Conservation (phyloP, 92 coral and sea anemone genomes). For the Hydrozoanthus gracilis region DNA sequence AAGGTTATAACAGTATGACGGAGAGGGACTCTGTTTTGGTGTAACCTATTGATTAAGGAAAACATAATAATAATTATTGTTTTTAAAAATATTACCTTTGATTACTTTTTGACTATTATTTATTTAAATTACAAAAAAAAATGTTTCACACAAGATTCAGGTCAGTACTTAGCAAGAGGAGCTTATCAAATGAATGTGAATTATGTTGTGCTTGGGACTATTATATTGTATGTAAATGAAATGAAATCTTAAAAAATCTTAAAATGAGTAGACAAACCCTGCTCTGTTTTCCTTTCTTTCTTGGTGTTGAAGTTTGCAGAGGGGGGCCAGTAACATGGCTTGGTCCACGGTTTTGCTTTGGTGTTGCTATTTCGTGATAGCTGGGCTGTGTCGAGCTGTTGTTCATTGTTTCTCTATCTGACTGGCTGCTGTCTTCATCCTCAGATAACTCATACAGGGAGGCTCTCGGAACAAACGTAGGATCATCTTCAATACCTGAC, state of each 20-base stretch:
- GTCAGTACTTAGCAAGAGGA: no score
- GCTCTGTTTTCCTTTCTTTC: slow-evolving; percentile 28
- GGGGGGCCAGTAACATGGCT: slow-evolving; percentile 1
- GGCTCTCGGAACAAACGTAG: slow-evolving; percentile 16
- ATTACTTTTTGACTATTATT: neutral
- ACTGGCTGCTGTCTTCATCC: slow-evolving; percentile 17
- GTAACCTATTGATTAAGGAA: slow-evolving; percentile 37
- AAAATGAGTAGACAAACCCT: slow-evolving; percentile 41
- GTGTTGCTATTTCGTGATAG: neutral
- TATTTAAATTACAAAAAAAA: no score
- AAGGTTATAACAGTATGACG: slow-evolving; percentile 78
- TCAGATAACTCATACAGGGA: slow-evolving; percentile 16
- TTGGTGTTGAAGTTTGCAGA: slow-evolving; percentile 43
- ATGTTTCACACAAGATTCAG: no score
- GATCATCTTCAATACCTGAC: slow-evolving; percentile 23
- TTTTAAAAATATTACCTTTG: neutral
- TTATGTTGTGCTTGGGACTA: no score
- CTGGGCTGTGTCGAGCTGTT: slow-evolving; percentile 12
- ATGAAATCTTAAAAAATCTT: no score
- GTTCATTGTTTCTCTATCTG: slow-evolving; percentile 15
- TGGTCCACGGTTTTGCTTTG: neutral
- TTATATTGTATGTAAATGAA: no score
- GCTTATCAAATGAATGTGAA: no score
- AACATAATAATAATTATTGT: no score
- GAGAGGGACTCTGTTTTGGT: slow-evolving; percentile 47